Base-by-base conservation (phyloP, 1,140 invertebrate species). In the Apis florea region DNA sequence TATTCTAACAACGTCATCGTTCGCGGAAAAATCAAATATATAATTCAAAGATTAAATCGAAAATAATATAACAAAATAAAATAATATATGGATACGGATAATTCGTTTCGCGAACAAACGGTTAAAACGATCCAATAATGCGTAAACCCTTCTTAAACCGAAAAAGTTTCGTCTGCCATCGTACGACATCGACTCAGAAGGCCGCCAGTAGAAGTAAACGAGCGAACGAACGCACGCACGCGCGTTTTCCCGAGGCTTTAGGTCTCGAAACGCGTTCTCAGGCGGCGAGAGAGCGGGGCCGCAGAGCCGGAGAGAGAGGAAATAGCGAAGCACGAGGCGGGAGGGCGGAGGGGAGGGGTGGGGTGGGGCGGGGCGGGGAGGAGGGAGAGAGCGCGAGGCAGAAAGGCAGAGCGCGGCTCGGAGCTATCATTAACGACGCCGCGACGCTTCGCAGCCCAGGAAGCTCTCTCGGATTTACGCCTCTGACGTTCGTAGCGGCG, bases 401-500 rank as follows among this genome's bases (percentile, higher is more conserved):
- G 70, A 75, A 66, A 80, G 71, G 72, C 71, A 75, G 61, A 72
- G 61, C 47, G 70, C 79, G 79, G 72, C 79, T 81, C 79, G 79
- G 63, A 81, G 79, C 79, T 81, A 81, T 81, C 79, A 81, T 81
- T 81, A 81, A 81, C 79, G 79, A 81, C 79, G 79, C 79, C 79
- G 79, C 79, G 79, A 81, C 79, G 79, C 79, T 81, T 81, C 79
- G 72, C 79, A 81, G 79, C 79, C 79, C 79, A 81, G 79, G 79
- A 81, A 81, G 79, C 79, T 81, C 79, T 75, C 79, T 81, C 79
- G 79, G 79, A 81, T 81, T 81, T 81, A 81, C 79, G 79, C 75
- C 75, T 83, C 76, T 83, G 67, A 83, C 81, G 75, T 79, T 67
- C 66, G 75, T 26, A 61, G 76, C 58, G 75, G 67, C 76, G 76